Evolutionary conservation across 2,797 vertebrate species (phyloP).

Genomic region (Momotus momota): DNA sequence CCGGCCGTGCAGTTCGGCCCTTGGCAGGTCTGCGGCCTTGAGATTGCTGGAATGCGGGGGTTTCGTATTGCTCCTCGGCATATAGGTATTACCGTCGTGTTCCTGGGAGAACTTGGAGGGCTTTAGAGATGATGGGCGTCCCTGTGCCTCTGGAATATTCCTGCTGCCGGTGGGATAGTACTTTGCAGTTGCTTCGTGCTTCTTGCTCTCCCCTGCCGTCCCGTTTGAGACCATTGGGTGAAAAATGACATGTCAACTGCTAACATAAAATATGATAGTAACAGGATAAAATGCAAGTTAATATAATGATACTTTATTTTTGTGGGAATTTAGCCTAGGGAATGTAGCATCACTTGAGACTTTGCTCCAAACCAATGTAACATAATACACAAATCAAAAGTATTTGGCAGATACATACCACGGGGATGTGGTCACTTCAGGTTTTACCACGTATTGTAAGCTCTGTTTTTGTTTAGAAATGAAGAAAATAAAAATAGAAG

Average conservation of each 20-base stretch:
- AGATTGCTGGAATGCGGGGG: fast-evolving
- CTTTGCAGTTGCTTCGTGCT: neutral
- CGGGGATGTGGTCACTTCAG: neutral
- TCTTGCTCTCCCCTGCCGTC: neutral
- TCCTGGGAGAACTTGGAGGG: neutral
- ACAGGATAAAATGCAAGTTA: neutral
- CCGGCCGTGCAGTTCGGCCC: neutral
- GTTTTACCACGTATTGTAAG: neutral
- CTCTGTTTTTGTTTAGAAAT: neutral
- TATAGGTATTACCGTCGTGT: neutral
- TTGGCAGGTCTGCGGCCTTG: fast-evolving
- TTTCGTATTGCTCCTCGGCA: too few relatives aligned
- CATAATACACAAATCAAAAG: neutral
- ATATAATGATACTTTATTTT: neutral
- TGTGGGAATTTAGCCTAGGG: neutral
- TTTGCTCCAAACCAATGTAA: neutral
- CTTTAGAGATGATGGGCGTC: neutral
- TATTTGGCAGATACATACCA: neutral
- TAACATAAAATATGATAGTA: neutral
- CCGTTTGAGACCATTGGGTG: neutral
- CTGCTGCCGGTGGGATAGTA: neutral
- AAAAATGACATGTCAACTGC: neutral
- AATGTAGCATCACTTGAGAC: neutral
- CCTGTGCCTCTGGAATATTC: constrained; percentile 42
- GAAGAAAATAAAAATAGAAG: neutral